These are phyloP conservation scores for Timandra comae DNA, from an alignment of 2,888 invertebrate genomes.

Conservation along the genomic window DNA sequence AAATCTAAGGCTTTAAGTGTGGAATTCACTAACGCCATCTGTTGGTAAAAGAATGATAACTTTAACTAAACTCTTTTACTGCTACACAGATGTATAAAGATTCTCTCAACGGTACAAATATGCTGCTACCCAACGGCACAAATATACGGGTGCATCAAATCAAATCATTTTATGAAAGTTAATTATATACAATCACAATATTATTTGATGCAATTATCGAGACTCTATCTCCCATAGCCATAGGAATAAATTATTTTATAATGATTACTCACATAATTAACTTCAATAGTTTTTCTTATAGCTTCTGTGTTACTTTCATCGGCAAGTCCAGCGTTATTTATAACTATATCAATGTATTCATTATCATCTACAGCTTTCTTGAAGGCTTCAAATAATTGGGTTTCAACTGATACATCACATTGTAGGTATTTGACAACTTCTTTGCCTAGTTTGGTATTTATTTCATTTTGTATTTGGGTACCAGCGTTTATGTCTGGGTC, in stretches of 20 bases:
- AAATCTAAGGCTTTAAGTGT: constrained; percentile 31
- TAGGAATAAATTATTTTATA: too few relatives aligned
- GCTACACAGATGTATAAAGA: too few relatives aligned
- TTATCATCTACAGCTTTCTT: constrained; percentile 21
- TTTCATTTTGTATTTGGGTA: constrained; percentile 24
- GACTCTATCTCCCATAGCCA: too few relatives aligned
- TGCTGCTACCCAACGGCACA: too few relatives aligned
- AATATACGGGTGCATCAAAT: neutral
- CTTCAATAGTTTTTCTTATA: constrained; percentile 28
- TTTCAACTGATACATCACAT: constrained; percentile 38
- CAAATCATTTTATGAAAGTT: too few relatives aligned
- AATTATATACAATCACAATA: too few relatives aligned
- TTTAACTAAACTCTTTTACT: too few relatives aligned
- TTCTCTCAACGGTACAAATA: too few relatives aligned
- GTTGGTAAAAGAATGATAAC: neutral
- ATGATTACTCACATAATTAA: constrained; percentile 33
- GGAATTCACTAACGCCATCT: constrained; percentile 32
- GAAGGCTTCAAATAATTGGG: constrained; percentile 27
- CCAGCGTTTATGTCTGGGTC: constrained; percentile 33
- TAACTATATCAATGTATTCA: constrained; percentile 31
- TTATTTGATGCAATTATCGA: too few relatives aligned
- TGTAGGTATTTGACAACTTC: constrained; percentile 31
- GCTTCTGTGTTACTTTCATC: constrained; percentile 23
- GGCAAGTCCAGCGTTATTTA: constrained; percentile 41
- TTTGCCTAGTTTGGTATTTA: constrained; percentile 28